Conservation (phyloP, 2,888 invertebrate genomes). For the Phaedon cochleariae region DNA sequence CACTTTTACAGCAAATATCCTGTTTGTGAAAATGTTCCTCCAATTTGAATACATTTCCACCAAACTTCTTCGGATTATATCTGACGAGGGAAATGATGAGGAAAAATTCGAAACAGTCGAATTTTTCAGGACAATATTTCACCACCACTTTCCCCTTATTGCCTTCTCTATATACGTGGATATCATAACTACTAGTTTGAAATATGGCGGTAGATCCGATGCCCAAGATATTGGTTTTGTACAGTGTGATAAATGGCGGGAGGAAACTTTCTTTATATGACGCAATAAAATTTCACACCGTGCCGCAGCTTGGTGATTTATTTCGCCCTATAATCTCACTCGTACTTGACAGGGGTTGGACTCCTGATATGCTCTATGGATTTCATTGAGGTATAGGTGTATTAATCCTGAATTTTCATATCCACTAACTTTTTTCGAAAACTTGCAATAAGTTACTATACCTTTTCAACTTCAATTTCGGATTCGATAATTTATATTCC, state of each 20-base stretch:
- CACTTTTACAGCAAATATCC: no score
- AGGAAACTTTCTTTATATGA: slow-evolving; percentile 49
- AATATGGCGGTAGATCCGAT: slow-evolving; percentile 42
- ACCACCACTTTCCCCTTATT: background rate
- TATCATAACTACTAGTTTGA: slow-evolving; percentile 38
- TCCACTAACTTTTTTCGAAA: no score
- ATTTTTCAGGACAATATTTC: background rate
- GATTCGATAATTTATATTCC: no score
- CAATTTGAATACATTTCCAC: no score
- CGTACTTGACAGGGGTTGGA: slow-evolving; percentile 5
- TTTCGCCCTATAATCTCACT: slow-evolving; percentile 5
- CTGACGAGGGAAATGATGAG: background rate
- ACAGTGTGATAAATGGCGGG: slow-evolving; percentile 39
- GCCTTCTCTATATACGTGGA: background rate
- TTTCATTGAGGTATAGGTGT: no score
- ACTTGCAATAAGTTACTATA: no score
- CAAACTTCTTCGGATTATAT: no score
- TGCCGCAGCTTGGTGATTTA: slow-evolving; percentile 38
- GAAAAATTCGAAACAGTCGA: background rate
- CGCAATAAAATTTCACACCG: slow-evolving; percentile 53
- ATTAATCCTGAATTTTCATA: no score
- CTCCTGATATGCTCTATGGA: background rate
- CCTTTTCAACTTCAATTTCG: no score
- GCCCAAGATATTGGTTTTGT: slow-evolving; percentile 43
- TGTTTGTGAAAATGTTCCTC: no score